Percentiles rank a stretch among this genome's conserved stretches.
Conservation (phyloP, 23 tunicate genomes). For the Halocynthia roretzi region DNA sequence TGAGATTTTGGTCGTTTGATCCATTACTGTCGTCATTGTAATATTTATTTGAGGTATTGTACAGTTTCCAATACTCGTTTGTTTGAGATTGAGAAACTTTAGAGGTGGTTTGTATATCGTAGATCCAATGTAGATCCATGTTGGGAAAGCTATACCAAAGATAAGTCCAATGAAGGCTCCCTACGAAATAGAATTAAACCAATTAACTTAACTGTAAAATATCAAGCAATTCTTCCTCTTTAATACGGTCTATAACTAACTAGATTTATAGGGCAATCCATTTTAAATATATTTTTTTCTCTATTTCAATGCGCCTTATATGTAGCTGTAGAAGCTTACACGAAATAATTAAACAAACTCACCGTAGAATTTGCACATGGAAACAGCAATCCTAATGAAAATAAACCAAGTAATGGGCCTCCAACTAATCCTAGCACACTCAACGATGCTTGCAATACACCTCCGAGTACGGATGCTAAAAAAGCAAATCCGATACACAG, state of each 20-base stretch:
- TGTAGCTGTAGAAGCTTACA: too few species aligned
- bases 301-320: too few species aligned
- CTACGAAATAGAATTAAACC: neutral
- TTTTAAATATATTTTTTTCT: too few species aligned
- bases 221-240: too few species aligned
- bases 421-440: conserved; percentile 17
- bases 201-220: neutral
- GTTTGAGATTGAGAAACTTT: neutral
- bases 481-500: conserved; percentile 32
- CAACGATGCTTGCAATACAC: conserved; percentile 21
- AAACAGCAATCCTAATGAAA: conserved; percentile 18
- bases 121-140: conserved; percentile 24
- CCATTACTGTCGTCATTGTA: neutral
- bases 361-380: conserved; percentile 21
- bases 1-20: neutral
- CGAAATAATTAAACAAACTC: neutral
- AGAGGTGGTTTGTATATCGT: neutral
- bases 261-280: too few species aligned
- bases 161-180: conserved; percentile 11
- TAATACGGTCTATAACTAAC: too few species aligned
- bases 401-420: conserved; percentile 24
- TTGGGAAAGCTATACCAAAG: conserved; percentile 7
- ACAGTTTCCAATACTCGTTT: neutral
- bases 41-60: neutral
- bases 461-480: conserved; percentile 14